These are phyloP conservation scores for Pelmatolapia mariae DNA, from an alignment of 2,113 vertebrate species.

Conservation along the genomic window DNA sequence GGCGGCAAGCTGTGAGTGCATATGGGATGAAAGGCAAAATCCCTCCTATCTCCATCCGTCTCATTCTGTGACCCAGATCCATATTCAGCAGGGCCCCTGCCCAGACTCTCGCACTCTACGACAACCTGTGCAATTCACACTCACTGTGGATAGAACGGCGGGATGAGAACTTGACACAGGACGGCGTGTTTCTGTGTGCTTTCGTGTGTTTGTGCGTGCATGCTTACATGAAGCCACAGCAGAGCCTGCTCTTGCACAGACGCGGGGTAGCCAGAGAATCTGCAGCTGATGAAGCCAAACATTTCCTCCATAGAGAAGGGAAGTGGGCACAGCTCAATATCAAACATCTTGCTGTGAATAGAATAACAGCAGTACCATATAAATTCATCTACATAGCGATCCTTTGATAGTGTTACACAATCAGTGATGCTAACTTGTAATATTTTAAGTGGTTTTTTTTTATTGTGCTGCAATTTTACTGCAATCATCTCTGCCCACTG, in stretches of 20 bases:
- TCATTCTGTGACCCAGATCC: constrained; percentile 69
- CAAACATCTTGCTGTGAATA: constrained; percentile 94
- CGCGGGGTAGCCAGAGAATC: constrained; percentile 95
- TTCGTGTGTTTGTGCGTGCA: not conserved
- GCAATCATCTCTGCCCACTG: not conserved
- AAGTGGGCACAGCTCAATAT: constrained; percentile 95
- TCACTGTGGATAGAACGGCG: constrained; percentile 42
- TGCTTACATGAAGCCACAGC: constrained; percentile 95
- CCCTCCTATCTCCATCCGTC: constrained; percentile 23
- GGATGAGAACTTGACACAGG: constrained; percentile 15
- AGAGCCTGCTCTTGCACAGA: constrained; percentile 97
- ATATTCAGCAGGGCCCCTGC: constrained; percentile 59
- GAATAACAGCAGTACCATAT: not conserved
- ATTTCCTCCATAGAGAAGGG: constrained; percentile 99
- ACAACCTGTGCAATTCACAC: constrained; percentile 69
- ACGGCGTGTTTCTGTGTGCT: not conserved
- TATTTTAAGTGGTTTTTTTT: not conserved
- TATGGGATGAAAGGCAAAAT: constrained; percentile 40
- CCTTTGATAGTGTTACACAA: not conserved
- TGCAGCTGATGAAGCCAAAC: constrained; percentile 98
- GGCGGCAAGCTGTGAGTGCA: constrained; percentile 46
- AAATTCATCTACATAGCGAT: not conserved
- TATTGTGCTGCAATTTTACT: not conserved
- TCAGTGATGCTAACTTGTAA: not conserved
- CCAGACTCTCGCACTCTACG: constrained; percentile 38